Conservation (phyloP, 2,113 vertebrate species). For the Lanius collurio region DNA sequence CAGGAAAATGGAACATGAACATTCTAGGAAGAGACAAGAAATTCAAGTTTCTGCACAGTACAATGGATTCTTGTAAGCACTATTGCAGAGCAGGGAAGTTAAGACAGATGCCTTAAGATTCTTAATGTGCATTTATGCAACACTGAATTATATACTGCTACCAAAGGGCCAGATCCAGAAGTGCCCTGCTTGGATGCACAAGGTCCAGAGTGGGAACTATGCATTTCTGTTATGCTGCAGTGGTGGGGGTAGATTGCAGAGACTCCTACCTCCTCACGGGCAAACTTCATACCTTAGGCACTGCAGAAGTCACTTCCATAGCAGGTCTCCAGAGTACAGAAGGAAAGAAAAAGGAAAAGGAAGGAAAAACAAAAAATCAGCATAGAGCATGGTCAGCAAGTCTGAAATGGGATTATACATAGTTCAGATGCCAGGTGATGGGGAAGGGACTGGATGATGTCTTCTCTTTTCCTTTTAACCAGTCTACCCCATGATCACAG, state of each 20-base stretch:
- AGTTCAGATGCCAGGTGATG: neutral
- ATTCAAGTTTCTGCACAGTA: slow-evolving; percentile 63
- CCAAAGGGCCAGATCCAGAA: slow-evolving; percentile 68
- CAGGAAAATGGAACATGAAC: slow-evolving; percentile 45
- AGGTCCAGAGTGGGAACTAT: slow-evolving; percentile 67
- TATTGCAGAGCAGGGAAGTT: slow-evolving; percentile 66
- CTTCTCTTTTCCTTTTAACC: neutral
- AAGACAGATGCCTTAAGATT: slow-evolving; percentile 79
- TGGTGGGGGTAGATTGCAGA: slow-evolving; percentile 2
- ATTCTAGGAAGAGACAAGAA: slow-evolving; percentile 68
- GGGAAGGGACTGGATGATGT: neutral
- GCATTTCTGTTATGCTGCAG: slow-evolving; percentile 59
- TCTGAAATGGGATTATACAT: neutral
- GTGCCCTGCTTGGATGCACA: slow-evolving; percentile 62
- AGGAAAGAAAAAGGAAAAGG: neutral
- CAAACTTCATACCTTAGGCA: slow-evolving; percentile 20
- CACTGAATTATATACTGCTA: slow-evolving; percentile 56
- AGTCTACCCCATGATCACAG: neutral
- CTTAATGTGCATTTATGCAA: slow-evolving; percentile 71
- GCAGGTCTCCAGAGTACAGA: neutral
- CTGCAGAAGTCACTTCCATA: slow-evolving; percentile 37
- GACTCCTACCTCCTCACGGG: neutral
- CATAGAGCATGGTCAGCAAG: neutral
- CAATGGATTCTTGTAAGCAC: slow-evolving; percentile 59
- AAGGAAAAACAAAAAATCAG: neutral